Conservation (phyloP, 2,888 invertebrate species). For the Isoperla grammatica region DNA sequence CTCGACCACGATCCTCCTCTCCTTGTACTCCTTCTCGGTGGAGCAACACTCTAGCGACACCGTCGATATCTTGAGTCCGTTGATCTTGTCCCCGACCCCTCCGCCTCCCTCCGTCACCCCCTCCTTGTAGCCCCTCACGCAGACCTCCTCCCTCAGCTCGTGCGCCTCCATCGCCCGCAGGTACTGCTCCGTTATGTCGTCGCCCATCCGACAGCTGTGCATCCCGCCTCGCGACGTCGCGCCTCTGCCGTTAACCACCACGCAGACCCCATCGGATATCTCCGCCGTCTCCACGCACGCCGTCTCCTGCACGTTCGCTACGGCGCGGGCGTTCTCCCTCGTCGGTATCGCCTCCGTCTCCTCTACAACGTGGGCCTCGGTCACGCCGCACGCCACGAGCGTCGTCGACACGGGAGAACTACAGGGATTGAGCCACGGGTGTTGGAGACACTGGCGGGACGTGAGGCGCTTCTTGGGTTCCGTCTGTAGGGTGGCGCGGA, state of each 20-base stretch:
- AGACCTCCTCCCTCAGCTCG: neutral
- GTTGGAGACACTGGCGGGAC: slow-evolving; percentile 81
- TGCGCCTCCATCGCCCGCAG: neutral
- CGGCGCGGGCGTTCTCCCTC: neutral
- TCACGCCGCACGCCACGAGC: neutral
- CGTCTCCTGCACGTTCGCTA: neutral
- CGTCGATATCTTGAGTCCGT: no score
- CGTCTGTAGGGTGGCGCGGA: slow-evolving; percentile 64
- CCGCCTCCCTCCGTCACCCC: neutral
- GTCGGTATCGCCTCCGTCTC: neutral
- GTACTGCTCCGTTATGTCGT: no score
- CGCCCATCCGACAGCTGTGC: no score
- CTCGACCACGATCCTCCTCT: neutral
- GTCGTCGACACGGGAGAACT: slow-evolving; percentile 37
- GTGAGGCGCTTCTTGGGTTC: slow-evolving; percentile 76
- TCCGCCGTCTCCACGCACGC: neutral
- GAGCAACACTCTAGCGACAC: no score
- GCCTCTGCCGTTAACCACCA: no score
- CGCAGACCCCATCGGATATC: neutral
- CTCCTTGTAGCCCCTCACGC: neutral
- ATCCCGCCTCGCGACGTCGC: no score
- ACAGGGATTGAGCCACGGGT: slow-evolving; percentile 76
- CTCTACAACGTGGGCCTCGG: neutral
- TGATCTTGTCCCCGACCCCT: neutral
- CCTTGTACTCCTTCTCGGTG: neutral